Evolutionary conservation across 2,888 invertebrate species (phyloP).

Genomic region (Cryptocephalus primarius): DNA sequence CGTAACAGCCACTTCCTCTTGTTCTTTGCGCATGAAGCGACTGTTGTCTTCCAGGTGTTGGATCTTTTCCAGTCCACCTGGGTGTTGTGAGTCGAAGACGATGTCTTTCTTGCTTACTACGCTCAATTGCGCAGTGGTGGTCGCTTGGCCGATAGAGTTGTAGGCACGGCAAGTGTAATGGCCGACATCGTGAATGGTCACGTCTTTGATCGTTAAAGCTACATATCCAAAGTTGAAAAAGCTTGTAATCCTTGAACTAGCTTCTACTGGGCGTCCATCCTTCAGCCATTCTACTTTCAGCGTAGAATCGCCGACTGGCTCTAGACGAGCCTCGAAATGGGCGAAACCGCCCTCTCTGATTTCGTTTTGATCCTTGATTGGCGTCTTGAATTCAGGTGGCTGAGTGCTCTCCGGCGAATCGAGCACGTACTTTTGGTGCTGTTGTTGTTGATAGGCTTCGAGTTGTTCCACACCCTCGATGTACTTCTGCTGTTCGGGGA

Average conservation of each 20-base stretch:
- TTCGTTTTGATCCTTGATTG: slow-evolving; percentile 76
- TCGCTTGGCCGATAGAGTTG: slow-evolving; percentile 78
- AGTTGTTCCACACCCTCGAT: slow-evolving; percentile 78
- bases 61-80: slow-evolving; percentile 83
- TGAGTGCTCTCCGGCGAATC: slow-evolving; percentile 70
- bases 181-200: slow-evolving; percentile 83
- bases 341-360: slow-evolving; percentile 89
- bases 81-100: slow-evolving; percentile 83
- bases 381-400: slow-evolving; percentile 79
- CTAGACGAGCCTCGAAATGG: slow-evolving; percentile 90
- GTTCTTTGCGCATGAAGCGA: slow-evolving; percentile 51
- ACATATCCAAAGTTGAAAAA: slow-evolving; percentile 95
- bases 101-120: slow-evolving; percentile 80
- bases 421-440: slow-evolving; percentile 68
- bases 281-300: slow-evolving; percentile 88
- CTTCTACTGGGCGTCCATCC: slow-evolving; percentile 82
- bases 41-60: slow-evolving; percentile 79
- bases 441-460: slow-evolving; percentile 77
- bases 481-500: slow-evolving; percentile 77
- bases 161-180: slow-evolving; percentile 81
- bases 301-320: slow-evolving; percentile 84
- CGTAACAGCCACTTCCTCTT: slow-evolving; percentile 62
- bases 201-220: slow-evolving; percentile 83
- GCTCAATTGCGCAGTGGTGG: slow-evolving; percentile 68
- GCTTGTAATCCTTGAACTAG: slow-evolving; percentile 84